Percentiles rank a stretch among this genome's conserved stretches.
These are phyloP conservation scores for Trachemys scripta DNA, from an alignment of 2,113 vertebrate genomes.

Conservation along the genomic window DNA sequence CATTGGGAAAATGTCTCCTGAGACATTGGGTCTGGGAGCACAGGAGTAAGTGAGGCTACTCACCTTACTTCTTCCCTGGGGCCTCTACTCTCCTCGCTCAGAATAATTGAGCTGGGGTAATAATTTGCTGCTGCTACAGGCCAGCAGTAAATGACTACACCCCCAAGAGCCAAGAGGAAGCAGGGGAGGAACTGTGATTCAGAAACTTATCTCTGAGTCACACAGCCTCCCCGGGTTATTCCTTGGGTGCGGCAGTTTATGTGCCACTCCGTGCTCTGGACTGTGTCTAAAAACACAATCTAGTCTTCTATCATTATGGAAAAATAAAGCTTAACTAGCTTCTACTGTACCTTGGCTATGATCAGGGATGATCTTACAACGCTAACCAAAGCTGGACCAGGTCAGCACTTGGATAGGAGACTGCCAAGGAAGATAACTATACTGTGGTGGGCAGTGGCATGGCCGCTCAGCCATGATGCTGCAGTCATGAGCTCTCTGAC, in stretches of 20 bases:
- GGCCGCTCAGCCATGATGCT: not conserved
- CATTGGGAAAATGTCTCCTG: not conserved
- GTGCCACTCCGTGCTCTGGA: slow-evolving; percentile 44
- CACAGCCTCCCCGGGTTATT: slow-evolving; percentile 58
- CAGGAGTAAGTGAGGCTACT: accelerated
- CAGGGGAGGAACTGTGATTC: slow-evolving; percentile 69
- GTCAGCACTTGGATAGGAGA: not conserved
- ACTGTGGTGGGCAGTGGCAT: not conserved
- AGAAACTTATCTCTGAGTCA: slow-evolving; percentile 55
- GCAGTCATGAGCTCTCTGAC: accelerated
- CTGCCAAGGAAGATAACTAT: too few species aligned
- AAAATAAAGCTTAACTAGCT: slow-evolving; percentile 54
- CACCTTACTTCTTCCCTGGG: not conserved
- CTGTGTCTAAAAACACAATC: slow-evolving; percentile 30
- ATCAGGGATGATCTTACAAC: slow-evolving; percentile 25
- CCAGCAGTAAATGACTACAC: slow-evolving; percentile 47
- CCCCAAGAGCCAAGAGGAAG: slow-evolving; percentile 66
- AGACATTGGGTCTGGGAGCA: accelerated
- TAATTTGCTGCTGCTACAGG: slow-evolving; percentile 65
- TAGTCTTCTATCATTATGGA: slow-evolving; percentile 33
- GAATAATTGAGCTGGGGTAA: slow-evolving; percentile 37
- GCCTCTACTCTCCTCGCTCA: not conserved
- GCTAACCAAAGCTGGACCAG: not conserved
- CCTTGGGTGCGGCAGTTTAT: slow-evolving; percentile 22
- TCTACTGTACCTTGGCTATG: slow-evolving; percentile 44